Base-by-base conservation (phyloP, 2,797 vertebrate genomes). In the Thaleichthys pacificus region DNA sequence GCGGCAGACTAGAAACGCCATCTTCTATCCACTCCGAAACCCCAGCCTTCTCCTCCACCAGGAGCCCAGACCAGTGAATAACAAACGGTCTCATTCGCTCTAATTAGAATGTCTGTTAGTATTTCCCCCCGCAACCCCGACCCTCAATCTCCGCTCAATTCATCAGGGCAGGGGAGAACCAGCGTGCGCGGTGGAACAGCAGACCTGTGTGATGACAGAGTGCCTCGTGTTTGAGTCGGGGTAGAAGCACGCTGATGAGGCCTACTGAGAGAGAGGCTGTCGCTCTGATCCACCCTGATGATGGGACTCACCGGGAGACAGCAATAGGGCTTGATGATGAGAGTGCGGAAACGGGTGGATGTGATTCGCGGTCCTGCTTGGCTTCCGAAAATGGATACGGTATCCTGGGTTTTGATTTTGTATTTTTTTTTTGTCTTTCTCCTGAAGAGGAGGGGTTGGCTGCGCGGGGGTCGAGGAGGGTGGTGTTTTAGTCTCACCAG, bases 401-500 rank as follows among this genome's bases (percentile, higher is more conserved):
- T 54, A 21, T 67, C 49, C 24, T n/a, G 42, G 80, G 63, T 30
- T 21, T 8, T 1, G 6, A 0, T 62, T 80, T 83, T 80, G 57
- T 80, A 82, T 80, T 82, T 64, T 8, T 4, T 9, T 3, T 67
- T 56, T 71, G 14, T 42, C 38, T 42, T 42, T 3, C 8, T 42
- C 9, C 11, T 42, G 38, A 12, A 42, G 38, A 42, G 42, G 56
- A 28, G 54, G 64, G 61, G 67, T 69, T 26, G 76, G 70, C 70
- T 77, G 69, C 47, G 2, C 28, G 4, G 19, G 62, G 63, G 63
- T 7, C 22, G 51, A 49, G 24, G 49, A 30, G 51, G 28, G 17
- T 2, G n/a, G 26, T 76, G 82, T 77, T 91, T 82, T 91, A 86
- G 81, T 81, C 61, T 80, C 86, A 91, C 87, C 92, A 94, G 91